Evolutionary conservation across 2,888 invertebrate species (phyloP).

Genomic region (Lithosia quadra): DNA sequence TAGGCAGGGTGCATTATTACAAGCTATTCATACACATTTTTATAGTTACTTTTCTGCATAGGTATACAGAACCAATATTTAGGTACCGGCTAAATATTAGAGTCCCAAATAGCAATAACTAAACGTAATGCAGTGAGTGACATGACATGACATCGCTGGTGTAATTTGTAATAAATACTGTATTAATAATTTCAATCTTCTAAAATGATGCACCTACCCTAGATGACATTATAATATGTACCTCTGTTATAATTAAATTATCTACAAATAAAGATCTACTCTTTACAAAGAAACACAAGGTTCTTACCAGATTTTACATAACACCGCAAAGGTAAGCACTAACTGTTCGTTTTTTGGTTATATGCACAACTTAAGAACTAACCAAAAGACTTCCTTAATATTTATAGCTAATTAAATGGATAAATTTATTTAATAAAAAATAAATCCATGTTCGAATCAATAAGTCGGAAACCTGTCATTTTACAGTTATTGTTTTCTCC

Average conservation of each 20-base stretch:
- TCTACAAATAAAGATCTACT: neutral
- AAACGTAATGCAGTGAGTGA: conserved; percentile 37
- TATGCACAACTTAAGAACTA: conserved; percentile 27
- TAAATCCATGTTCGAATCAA: conserved; percentile 31
- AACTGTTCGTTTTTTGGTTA: conserved; percentile 32
- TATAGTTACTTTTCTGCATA: no score
- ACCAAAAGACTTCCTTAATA: conserved; percentile 37
- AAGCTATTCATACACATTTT: neutral
- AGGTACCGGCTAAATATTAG: neutral
- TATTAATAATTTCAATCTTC: neutral
- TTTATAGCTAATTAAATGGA: conserved; percentile 29
- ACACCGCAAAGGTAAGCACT: conserved; percentile 38
- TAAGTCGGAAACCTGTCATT: conserved; percentile 46
- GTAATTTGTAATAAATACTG: neutral
- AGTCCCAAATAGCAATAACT: conserved; percentile 13
- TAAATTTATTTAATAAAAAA: conserved; percentile 43
- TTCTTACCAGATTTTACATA: conserved; percentile 14
- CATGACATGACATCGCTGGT: neutral
- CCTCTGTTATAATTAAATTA: neutral
- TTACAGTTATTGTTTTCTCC: conserved; percentile 61
- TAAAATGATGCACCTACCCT: neutral
- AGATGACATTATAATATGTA: neutral
- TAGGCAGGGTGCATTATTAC: neutral
- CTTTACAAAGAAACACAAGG: neutral
- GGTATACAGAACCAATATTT: neutral